phyloP scores from a whole-genome alignment of 2,797 vertebrate genomes.

The Anguilla pacifica region DNA sequence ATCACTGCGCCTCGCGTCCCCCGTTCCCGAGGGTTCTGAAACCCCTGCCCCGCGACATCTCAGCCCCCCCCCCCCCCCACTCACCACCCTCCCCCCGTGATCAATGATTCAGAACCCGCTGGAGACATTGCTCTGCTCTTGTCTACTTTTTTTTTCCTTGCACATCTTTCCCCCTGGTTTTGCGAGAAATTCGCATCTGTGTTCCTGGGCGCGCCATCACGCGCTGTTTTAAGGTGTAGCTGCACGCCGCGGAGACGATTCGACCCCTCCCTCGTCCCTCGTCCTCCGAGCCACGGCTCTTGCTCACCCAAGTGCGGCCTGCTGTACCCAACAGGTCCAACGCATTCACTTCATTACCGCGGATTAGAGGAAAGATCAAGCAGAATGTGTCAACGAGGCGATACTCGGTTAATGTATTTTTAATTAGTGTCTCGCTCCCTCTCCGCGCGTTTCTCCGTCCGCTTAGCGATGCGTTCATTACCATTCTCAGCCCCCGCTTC shows the following conservation, averaged over 20 bases:
- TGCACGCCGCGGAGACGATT: not conserved
- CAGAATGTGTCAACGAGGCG: constrained; percentile 64
- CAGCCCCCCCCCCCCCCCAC: too few species aligned
- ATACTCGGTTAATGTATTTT: constrained; percentile 71
- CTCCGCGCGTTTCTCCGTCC: constrained; percentile 54
- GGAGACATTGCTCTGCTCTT: not conserved
- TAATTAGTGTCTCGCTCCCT: constrained; percentile 60
- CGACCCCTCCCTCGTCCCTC: not conserved
- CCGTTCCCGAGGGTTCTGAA: too few species aligned
- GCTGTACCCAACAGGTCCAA: constrained; percentile 64
- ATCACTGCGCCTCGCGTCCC: too few species aligned
- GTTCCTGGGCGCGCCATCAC: not conserved
- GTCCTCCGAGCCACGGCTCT: constrained; percentile 55
- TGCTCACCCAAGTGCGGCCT: constrained; percentile 64
- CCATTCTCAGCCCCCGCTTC: constrained; percentile 50
- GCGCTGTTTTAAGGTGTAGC: not conserved
- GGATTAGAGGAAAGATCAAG: constrained; percentile 68
- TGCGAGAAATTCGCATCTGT: not conserved
- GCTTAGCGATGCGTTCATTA: constrained; percentile 43
- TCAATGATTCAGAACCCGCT: not conserved
- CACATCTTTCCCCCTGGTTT: too few species aligned
- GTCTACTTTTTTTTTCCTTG: not conserved
- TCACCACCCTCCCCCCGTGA: not conserved
- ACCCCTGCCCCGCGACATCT: not conserved
- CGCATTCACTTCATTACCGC: constrained; percentile 63